Percentiles rank a stretch among this genome's conserved stretches.
Conservation (phyloP, 2,888 invertebrate genomes). For the Pollenia griseotomentosa region DNA sequence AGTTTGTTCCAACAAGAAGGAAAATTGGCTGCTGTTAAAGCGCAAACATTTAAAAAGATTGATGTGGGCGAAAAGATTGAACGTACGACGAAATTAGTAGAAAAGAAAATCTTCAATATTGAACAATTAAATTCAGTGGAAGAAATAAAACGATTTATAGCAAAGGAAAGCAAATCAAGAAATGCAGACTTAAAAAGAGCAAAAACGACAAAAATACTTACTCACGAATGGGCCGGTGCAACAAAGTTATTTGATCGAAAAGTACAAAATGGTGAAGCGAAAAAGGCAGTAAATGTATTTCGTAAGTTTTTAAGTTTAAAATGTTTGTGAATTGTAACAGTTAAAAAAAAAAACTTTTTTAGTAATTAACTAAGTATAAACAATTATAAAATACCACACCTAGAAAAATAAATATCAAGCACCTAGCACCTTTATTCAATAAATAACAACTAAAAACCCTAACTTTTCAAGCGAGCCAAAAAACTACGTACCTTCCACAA, state of each 20-base stretch:
- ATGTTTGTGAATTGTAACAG: conserved; percentile 75
- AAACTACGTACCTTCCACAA: no score
- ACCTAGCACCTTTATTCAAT: no score
- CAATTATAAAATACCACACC: no score
- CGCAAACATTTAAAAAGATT: conserved; percentile 67
- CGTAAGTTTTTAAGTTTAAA: conserved; percentile 81
- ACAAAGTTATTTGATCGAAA: conserved; percentile 79
- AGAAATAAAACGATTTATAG: conserved; percentile 79
- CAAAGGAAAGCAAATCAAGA: conserved; percentile 77
- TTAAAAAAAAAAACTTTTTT: no score
- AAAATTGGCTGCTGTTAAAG: conserved; percentile 70
- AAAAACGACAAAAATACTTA: conserved; percentile 77
- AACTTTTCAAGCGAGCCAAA: no score
- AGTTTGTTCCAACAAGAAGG: conserved; percentile 44
- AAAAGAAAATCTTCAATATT: conserved; percentile 73
- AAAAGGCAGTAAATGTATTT: conserved; percentile 80
- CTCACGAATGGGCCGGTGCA: conserved; percentile 81
- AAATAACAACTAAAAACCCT: no score
- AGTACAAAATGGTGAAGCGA: conserved; percentile 76
- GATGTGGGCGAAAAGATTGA: conserved; percentile 76
- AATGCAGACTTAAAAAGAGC: conserved; percentile 74
- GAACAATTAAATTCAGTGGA: conserved; percentile 77
- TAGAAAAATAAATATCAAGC: no score
- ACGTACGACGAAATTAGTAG: conserved; percentile 45
- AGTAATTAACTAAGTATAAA: no score